A percentile compares a stretch with the other conserved stretches of the same genome.
Conservation (phyloP, 2,113 vertebrate genomes). For the Burhinus oedicnemus region DNA sequence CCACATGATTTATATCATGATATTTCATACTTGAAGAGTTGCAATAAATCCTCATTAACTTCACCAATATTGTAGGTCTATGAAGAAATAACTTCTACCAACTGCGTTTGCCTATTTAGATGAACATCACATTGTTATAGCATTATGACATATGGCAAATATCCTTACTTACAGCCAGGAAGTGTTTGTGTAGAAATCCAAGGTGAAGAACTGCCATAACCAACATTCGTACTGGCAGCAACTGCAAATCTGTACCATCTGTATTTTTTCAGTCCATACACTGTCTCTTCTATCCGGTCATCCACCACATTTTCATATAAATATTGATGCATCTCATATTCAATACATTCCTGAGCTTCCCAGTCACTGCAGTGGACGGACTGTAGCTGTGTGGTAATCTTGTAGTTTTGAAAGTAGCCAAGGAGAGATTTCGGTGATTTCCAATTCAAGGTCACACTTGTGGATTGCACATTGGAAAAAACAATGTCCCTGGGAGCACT, state of each 20-base stretch:
- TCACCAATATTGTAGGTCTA: background rate
- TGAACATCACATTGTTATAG: background rate
- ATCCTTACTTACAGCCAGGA: constrained; percentile 86
- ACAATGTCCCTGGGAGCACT: constrained; percentile 82
- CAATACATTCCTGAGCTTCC: constrained; percentile 80
- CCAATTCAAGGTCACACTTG: constrained; percentile 88
- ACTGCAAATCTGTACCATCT: constrained; percentile 90
- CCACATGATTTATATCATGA: background rate
- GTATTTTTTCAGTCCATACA: constrained; percentile 86
- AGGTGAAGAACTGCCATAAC: constrained; percentile 82
- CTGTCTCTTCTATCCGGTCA: constrained; percentile 71
- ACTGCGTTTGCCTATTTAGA: background rate
- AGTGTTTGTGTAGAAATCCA: constrained; percentile 87
- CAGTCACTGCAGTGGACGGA: constrained; percentile 78
- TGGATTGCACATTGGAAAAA: constrained; percentile 81
- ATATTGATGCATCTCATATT: constrained; percentile 73
- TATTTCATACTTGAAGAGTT: background rate
- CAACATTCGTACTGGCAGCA: constrained; percentile 88
- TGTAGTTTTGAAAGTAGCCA: constrained; percentile 89
- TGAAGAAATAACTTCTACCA: background rate
- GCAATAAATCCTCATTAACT: background rate
- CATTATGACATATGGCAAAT: background rate
- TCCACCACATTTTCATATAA: constrained; percentile 65
- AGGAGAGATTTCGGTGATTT: constrained; percentile 80
- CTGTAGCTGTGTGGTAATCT: constrained; percentile 82